These are phyloP conservation scores for Drymodes brunneopygia DNA, from an alignment of 2,113 vertebrate species.

Conservation along the genomic window DNA sequence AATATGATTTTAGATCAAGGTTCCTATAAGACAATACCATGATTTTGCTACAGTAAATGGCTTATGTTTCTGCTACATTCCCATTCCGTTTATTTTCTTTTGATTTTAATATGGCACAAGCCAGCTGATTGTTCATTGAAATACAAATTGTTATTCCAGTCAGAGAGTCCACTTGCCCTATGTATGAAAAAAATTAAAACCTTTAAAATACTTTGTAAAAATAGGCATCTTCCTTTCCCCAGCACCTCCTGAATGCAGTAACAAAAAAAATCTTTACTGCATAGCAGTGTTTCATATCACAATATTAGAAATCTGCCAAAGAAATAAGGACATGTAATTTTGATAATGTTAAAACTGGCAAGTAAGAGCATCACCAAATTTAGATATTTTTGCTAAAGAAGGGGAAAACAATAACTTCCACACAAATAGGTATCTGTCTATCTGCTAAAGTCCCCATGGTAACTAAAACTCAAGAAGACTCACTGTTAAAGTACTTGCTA, in stretches of 20 bases:
- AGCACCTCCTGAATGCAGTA: background rate
- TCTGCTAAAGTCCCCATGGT: background rate
- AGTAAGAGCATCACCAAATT: background rate
- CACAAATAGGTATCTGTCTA: background rate
- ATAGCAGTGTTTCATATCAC: background rate
- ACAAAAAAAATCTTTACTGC: slow-evolving; percentile 4
- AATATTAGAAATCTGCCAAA: background rate
- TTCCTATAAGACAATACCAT: background rate
- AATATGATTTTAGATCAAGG: background rate
- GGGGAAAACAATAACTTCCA: background rate
- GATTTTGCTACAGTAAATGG: background rate
- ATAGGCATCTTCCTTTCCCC: background rate
- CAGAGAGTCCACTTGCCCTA: background rate
- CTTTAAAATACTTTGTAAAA: slow-evolving; percentile 21
- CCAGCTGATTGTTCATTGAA: background rate
- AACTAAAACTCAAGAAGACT: background rate
- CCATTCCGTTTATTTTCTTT: background rate
- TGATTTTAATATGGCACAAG: background rate
- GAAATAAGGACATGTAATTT: background rate
- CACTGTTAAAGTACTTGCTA: background rate
- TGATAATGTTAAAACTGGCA: background rate
- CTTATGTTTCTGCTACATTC: background rate
- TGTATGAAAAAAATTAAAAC: background rate
- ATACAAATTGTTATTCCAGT: slow-evolving; percentile 19
- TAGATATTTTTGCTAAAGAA: background rate